These are phyloP conservation scores for Palythoa caribaeorum DNA, from an alignment of 92 coral and sea anemone genomes.

Conservation along the genomic window DNA sequence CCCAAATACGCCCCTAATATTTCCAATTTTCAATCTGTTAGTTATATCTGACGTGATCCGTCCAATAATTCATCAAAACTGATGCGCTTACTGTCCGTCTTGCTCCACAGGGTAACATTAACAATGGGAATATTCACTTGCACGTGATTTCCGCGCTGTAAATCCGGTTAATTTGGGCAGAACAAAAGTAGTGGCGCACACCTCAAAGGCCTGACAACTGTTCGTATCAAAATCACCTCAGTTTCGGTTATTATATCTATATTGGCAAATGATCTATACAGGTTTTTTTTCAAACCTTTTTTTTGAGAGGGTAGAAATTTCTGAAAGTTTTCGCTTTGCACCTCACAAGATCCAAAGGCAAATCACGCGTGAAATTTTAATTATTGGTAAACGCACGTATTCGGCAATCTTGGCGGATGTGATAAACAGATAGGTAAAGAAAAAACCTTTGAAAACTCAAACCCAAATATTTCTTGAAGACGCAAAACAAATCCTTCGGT, in stretches of 20 bases:
- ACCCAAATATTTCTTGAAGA: constrained; percentile 49
- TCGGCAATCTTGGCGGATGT: constrained; percentile 54
- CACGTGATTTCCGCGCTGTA: too few species aligned
- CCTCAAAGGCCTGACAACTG: too few species aligned
- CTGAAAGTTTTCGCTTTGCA: constrained; percentile 56
- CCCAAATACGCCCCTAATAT: background rate
- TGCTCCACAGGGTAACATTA: background rate
- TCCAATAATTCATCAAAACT: background rate
- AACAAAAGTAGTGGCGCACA: too few species aligned
- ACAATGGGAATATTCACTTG: too few species aligned
- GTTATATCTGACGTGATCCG: background rate
- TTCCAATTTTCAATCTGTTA: background rate
- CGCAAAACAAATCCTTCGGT: constrained; percentile 53
- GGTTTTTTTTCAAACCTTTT: background rate
- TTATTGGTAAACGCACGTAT: constrained; percentile 45
- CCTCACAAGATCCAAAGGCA: constrained; percentile 57
- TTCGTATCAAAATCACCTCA: background rate
- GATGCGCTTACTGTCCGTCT: background rate
- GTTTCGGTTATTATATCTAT: background rate
- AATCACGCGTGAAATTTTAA: constrained; percentile 44
- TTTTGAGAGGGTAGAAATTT: constrained; percentile 33
- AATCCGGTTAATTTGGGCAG: too few species aligned
- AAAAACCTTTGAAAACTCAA: constrained; percentile 18
- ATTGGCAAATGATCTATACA: background rate
- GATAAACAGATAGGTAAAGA: constrained; percentile 21